These are phyloP conservation scores for Siphlonurus alternatus DNA, from an alignment of 2,888 invertebrate species.

Conservation along the genomic window DNA sequence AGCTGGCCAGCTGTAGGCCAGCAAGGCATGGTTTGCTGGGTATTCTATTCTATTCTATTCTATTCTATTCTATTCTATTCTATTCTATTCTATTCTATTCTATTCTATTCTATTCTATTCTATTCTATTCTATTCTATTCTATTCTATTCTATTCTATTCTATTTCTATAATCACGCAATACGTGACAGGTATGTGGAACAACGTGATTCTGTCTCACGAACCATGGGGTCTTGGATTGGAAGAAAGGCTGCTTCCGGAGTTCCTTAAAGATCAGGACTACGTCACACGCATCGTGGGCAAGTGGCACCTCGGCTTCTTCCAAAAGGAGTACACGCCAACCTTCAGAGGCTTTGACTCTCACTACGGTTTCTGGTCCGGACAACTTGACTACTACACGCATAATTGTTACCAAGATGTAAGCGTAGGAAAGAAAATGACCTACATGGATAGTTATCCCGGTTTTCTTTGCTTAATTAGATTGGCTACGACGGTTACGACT, in stretches of 20 bases:
- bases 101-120: no score
- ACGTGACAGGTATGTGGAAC: conserved; percentile 29
- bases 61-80: no score
- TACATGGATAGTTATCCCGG: no score
- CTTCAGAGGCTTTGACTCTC: conserved; percentile 59
- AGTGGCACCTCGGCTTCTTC: conserved; percentile 47
- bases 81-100: no score
- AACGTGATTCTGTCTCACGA: conserved; percentile 26
- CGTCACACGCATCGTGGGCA: conserved; percentile 28
- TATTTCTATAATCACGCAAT: no score
- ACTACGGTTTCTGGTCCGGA: conserved; percentile 63
- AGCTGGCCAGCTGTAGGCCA: no score
- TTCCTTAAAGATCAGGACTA: conserved; percentile 29
- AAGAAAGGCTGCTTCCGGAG: conserved; percentile 28
- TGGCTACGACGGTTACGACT: conserved; percentile 40
- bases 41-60: no score
- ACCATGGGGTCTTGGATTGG: conserved; percentile 28
- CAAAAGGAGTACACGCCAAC: conserved; percentile 51
- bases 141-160: no score
- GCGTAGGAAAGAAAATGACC: no score
- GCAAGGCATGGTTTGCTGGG: no score
- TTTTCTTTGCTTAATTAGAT: no score
- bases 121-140: no score
- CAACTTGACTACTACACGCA: conserved; percentile 60
- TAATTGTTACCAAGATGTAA: conserved; percentile 24